Evolutionary conservation across 2,113 vertebrate species (phyloP), one percentile per base, ranked within the genome.

Genomic region (Hyperoodon ampullatus): DNA sequence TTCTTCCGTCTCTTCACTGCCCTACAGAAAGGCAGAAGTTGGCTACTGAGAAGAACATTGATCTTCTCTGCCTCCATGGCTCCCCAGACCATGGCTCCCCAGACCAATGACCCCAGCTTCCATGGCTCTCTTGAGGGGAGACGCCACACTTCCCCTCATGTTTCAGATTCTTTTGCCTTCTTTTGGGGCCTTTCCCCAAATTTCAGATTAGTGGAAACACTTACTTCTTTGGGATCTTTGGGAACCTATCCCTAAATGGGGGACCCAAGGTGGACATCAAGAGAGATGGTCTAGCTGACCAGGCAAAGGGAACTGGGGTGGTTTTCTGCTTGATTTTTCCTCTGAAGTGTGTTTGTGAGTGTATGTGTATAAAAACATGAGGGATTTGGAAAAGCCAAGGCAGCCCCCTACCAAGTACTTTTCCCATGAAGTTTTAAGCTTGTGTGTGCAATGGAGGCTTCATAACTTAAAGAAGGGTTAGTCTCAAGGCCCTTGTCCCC

Each of bases 371-470:
- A 14, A 60, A 91, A 78, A 72, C 47, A 50, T 19, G 28, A 28
- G n/a, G 18, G 39, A 42, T 58, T 82, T 89, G 39, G 65, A 61
- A 86, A 92, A 91, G 39, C 30, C 35, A 65, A 71, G n/a, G 21
- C 24, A 74, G 50, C 65, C 24, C 23, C 33, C 63, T 88, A 92
- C 86, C 75, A 90, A 97, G 44, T 50, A 58, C 93, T 47, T 88
- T 87, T 77, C n/a, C 77, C 71, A 82, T 82, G 61, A 88, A 75
- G n/a, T 66, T 90, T 80, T 81, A 66, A 94, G 58, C 58, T 77
- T 66, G 61, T 33, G 6, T 33, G 1, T 39, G 44, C 21, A 39
- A 12, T 3, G 28, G 39, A 19, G 8, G 1, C 19, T 47, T 26
- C 3, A 12, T 53, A 58, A 58, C 5, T 75, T 61, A 21, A 58